Evolutionary conservation across 30 jellyfish, hydroid and myxozoan species (phyloP).

Genomic region (Rhopilema esculentum): DNA sequence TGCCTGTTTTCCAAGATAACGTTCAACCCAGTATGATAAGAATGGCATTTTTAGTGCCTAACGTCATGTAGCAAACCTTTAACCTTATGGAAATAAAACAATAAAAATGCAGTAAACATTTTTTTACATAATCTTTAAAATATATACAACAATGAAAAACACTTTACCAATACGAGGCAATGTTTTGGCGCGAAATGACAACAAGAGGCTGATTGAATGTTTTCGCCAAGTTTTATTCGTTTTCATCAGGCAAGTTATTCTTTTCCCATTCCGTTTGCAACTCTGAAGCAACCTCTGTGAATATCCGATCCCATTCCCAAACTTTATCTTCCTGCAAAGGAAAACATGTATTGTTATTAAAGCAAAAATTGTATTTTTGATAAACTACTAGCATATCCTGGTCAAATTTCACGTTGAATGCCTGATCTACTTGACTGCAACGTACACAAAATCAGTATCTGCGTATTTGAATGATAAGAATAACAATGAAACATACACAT

Average conservation of each 20-base stretch:
- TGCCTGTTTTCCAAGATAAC: no score
- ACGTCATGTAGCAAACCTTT: no score
- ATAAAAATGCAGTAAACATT: neutral
- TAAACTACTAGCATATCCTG: no score
- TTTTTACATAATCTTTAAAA: neutral
- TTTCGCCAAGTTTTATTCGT: neutral
- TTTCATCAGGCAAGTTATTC: slow-evolving; percentile 44
- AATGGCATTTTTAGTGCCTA: no score
- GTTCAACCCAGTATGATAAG: no score
- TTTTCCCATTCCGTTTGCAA: slow-evolving; percentile 89
- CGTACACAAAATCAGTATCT: no score
- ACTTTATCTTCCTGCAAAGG: slow-evolving; percentile 85
- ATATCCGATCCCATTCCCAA: slow-evolving; percentile 98
- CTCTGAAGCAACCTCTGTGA: slow-evolving; percentile 96
- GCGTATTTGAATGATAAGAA: no score
- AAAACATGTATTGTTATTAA: neutral
- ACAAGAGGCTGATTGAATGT: neutral
- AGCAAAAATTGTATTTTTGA: neutral
- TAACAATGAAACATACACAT: no score
- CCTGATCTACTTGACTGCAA: no score
- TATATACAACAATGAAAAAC: neutral
- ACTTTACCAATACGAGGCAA: neutral
- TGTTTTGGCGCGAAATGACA: neutral
- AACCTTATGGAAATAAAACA: no score
- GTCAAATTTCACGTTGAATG: no score